Evolutionary conservation across 2,888 invertebrate species (phyloP), one percentile per base, ranked within the genome.

Genomic region (Melolontha melolontha): DNA sequence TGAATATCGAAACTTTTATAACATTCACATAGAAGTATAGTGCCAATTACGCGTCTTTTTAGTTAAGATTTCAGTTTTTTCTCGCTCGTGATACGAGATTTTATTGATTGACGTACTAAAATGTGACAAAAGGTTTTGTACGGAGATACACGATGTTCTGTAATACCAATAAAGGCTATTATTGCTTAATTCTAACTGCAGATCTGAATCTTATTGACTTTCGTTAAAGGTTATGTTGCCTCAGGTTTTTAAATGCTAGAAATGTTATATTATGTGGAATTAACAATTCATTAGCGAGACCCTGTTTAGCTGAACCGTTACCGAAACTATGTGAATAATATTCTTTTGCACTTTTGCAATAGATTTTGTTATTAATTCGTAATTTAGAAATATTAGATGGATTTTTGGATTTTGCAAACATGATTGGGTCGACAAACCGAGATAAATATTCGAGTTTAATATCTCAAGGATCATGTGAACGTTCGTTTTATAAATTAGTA

Each of bases 91-190:
- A 27, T 71, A 50, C 14, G 64, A 71, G 71, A 71, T 68, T 74
- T 75, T 75, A 76, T 75, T 75, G 74, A 75, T 75, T 75, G 66
- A 63, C 63, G 57, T 69, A 69, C 69, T 68, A 70, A 74, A 70
- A 55, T 71, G 69, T 64, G 67, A 67, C 70, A 72, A 71, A 67
- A 69, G 70, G 68, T 71, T 75, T 73, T 70, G 71, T 71, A 74
- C 76, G 76, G 75, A 75, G 74, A 76, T 76, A 74, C 76, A 76
- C 72, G 72, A 71, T 70, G 66, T 70, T 72, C 69, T 72, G 69
- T 67, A 42, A 57, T 64, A 73, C 70, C 74, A 67, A 74, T 74
- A 76, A 72, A 73, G 75, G 62, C 71, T 64, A 74, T 51, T 66
- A 70, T 72, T 67, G 70, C 51, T 40, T 62, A 50, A 39, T 42